Conservation (phyloP, 2,888 invertebrate genomes). For the Scaptomyza caliginosa region DNA sequence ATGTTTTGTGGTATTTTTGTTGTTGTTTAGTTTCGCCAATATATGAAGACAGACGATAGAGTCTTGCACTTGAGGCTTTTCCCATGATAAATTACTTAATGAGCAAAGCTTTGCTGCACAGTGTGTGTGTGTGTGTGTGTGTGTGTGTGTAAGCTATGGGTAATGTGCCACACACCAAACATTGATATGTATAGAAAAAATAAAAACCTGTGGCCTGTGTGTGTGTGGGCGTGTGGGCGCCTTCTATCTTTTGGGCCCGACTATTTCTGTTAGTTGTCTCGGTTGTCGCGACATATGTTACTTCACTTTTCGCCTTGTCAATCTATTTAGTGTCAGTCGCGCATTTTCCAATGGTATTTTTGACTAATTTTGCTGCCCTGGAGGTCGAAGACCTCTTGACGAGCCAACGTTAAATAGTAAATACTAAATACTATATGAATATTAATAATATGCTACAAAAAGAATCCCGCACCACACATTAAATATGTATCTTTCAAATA, state of each 20-base stretch:
- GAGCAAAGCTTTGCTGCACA: conserved; percentile 46
- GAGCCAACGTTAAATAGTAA: conserved; percentile 3
- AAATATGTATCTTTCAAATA: background rate
- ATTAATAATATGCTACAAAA: no score
- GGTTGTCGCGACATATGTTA: conserved; percentile 54
- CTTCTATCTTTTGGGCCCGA: conserved; percentile 26
- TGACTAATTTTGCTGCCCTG: conserved; percentile 61
- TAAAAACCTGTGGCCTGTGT: conserved; percentile 10
- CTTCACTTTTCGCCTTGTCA: conserved; percentile 57
- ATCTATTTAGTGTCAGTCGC: conserved; percentile 53
- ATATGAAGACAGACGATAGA: conserved; percentile 6
- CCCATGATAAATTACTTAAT: conserved; percentile 60
- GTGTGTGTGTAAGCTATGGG: background rate
- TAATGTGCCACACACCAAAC: conserved; percentile 9
- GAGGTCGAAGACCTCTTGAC: conserved; percentile 64
- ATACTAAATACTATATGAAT: conserved; percentile 19
- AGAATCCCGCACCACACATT: no score
- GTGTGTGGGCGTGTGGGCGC: conserved; percentile 19
- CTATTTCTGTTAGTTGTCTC: conserved; percentile 54
- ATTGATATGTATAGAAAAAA: background rate
- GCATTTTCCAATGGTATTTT: conserved; percentile 60
- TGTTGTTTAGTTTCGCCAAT: conserved; percentile 31
- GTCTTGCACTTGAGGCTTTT: conserved; percentile 45
- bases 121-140: background rate
- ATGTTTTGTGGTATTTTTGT: background rate